Percentiles rank a stretch among this genome's conserved stretches.
Evolutionary conservation across 2,113 vertebrate genomes (phyloP).

Genomic region (Helogale parvula): DNA sequence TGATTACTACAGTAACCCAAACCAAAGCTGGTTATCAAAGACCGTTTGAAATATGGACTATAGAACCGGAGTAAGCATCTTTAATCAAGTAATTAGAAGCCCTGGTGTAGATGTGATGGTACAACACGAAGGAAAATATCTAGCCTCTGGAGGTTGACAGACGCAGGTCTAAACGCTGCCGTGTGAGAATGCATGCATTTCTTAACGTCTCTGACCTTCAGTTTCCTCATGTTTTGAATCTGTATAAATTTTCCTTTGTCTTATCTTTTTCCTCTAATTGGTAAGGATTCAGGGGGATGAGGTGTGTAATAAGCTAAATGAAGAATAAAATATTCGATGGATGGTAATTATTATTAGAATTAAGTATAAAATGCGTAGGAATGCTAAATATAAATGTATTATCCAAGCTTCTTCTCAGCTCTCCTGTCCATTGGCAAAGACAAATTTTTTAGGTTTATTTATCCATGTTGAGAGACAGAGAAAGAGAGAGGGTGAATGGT

Average conservation of each 20-base stretch:
- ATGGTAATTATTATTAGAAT: not conserved
- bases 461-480: too few relatives aligned
- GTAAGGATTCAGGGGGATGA: not conserved
- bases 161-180: not conserved
- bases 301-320: not conserved
- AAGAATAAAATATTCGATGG: not conserved
- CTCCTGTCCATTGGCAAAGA: not conserved
- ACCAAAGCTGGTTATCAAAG: not conserved
- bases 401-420: not conserved
- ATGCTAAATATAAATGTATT: not conserved
- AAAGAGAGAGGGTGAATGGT: too few relatives aligned
- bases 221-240: not conserved
- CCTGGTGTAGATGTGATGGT: fast-evolving
- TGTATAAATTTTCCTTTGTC: not conserved
- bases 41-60: not conserved
- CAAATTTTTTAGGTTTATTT: too few relatives aligned
- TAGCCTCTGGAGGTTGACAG: not conserved
- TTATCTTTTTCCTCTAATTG: not conserved
- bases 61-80: too few relatives aligned
- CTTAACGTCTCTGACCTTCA: not conserved
- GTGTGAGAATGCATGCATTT: not conserved
- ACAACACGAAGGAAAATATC: not conserved
- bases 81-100: not conserved
- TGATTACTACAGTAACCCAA: not conserved
- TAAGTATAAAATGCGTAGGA: not conserved